phyloP scores from a whole-genome alignment of 2,888 invertebrate genomes.

The Yponomeuta evonymella region DNA sequence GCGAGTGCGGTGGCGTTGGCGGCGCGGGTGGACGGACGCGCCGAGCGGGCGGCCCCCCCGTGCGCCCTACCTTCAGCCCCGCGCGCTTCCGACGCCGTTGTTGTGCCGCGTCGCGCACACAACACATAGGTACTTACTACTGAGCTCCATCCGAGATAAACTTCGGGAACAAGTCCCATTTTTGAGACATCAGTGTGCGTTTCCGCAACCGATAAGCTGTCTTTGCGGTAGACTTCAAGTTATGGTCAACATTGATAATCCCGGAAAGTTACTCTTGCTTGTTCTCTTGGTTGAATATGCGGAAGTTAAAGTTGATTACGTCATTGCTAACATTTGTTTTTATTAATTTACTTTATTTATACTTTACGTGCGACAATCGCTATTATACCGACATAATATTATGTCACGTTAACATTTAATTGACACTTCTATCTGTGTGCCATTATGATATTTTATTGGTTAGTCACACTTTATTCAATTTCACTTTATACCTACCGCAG shows the following conservation, averaged over 20 bases:
- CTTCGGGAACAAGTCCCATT: slow-evolving; percentile 64
- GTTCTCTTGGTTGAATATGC: slow-evolving; percentile 11
- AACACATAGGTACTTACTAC: slow-evolving; percentile 37
- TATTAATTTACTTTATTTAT: not conserved
- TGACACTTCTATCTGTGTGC: not conserved
- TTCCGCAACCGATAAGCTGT: slow-evolving; percentile 55
- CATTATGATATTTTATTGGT: not conserved
- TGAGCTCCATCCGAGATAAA: slow-evolving; percentile 48
- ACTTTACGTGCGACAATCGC: no score
- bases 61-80: slow-evolving; percentile 34
- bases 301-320: slow-evolving; percentile 16
- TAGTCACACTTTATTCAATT: no score
- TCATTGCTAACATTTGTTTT: slow-evolving; percentile 39
- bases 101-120: slow-evolving; percentile 28
- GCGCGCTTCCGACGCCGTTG: slow-evolving; percentile 1
- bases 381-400: not conserved
- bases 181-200: slow-evolving; percentile 48
- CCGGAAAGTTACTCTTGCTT: slow-evolving; percentile 31
- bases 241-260: not conserved
- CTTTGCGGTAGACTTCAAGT: not conserved
- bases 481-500: no score
- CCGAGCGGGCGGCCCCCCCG: slow-evolving; percentile 35
- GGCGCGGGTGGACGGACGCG: slow-evolving; percentile 70
- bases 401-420: not conserved
- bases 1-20: slow-evolving; percentile 44